These are phyloP conservation scores for Patella ulyssiponensis DNA, from an alignment of 2,888 invertebrate genomes.

Conservation along the genomic window DNA sequence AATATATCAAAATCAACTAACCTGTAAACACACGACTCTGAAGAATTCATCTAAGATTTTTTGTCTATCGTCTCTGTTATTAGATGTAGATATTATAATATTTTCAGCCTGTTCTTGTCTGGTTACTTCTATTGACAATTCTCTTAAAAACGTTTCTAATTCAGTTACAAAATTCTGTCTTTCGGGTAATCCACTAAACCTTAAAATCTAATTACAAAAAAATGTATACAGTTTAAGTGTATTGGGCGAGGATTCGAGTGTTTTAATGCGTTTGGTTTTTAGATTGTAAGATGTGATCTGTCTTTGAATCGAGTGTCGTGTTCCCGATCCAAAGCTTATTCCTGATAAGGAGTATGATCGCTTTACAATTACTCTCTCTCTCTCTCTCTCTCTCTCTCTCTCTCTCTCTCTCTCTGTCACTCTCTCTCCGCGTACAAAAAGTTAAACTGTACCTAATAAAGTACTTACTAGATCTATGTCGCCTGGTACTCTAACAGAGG, in stretches of 20 bases:
- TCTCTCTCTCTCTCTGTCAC: neutral
- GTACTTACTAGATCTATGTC: conserved; percentile 58
- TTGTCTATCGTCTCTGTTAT: conserved; percentile 61
- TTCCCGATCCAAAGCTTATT: neutral
- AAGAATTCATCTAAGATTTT: conserved; percentile 62
- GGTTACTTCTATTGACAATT: conserved; percentile 40
- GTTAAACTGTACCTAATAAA: neutral
- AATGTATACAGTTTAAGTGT: too few relatives aligned
- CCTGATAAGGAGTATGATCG: too few relatives aligned
- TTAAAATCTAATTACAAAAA: conserved; percentile 49
- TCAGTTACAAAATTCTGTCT: conserved; percentile 44
- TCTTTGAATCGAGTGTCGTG: neutral
- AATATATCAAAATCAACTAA: conserved; percentile 19
- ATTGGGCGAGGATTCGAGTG: neutral
- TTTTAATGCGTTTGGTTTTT: neutral
- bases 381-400: too few relatives aligned
- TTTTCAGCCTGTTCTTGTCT: conserved; percentile 43
- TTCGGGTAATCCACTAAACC: conserved; percentile 45
- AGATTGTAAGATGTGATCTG: neutral
- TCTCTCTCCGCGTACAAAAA: neutral
- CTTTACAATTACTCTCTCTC: too few relatives aligned
- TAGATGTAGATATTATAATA: conserved; percentile 51
- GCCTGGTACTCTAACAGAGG: conserved; percentile 49
- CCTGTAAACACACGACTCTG: conserved; percentile 55
- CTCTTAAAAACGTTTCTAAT: conserved; percentile 46